Conservation (phyloP, 2,797 vertebrate genomes). For the Somateria mollissima region DNA sequence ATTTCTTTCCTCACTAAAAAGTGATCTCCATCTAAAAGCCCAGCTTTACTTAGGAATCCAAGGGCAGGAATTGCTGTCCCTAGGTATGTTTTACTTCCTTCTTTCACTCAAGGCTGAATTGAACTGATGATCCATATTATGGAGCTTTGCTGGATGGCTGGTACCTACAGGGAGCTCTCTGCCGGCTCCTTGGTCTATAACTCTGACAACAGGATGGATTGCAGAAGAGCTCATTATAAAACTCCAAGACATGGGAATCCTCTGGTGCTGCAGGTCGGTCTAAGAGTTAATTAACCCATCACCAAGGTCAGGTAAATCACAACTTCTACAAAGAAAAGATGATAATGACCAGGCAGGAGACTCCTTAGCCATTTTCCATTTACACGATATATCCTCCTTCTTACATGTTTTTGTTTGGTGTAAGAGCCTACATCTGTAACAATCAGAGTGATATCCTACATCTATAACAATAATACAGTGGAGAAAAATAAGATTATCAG, state of each 20-base stretch:
- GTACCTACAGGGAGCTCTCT: conserved; percentile 39
- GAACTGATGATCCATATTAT: conserved; percentile 32
- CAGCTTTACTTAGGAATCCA: not conserved
- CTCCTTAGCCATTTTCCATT: not conserved
- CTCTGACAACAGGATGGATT: conserved; percentile 44
- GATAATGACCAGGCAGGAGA: not conserved
- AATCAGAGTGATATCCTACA: not conserved
- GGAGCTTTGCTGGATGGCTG: conserved; percentile 25
- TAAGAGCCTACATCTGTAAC: not conserved
- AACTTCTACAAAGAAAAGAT: not conserved
- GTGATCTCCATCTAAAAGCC: not conserved
- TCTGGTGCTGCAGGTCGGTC: not conserved
- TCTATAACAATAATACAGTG: not conserved
- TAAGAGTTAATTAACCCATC: conserved; percentile 29
- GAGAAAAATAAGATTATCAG: not conserved
- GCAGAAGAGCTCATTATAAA: not conserved
- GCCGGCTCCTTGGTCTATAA: conserved; percentile 38
- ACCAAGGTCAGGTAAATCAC: conserved; percentile 3
- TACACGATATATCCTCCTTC: not conserved
- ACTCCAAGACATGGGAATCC: not conserved
- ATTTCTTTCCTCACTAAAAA: conserved; percentile 13
- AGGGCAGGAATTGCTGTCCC: not conserved
- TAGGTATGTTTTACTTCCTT: conserved; percentile 44
- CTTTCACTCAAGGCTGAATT: conserved; percentile 21
- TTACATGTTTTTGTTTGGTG: not conserved